phyloP scores from a whole-genome alignment of 2,888 invertebrate genomes.

The Entomobrya proxima region DNA sequence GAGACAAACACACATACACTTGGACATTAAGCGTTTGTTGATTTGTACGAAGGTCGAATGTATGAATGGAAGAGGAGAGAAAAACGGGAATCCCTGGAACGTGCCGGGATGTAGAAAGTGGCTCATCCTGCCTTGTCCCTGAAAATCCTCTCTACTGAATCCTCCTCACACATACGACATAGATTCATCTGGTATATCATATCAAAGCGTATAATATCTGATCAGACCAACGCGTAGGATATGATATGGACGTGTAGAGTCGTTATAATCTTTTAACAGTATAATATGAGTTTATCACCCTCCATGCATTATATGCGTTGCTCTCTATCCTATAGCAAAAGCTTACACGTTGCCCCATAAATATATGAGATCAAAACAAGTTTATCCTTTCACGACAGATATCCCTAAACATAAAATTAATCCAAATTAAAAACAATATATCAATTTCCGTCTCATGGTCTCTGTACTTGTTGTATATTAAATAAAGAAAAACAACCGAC shows the following conservation, averaged over 20 bases:
- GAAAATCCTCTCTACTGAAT: conserved; percentile 63
- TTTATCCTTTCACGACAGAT: neutral
- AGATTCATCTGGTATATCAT: neutral
- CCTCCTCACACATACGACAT: conserved; percentile 49
- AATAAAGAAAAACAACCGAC: neutral
- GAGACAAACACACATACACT: neutral
- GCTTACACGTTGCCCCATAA: neutral
- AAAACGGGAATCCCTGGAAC: conserved; percentile 49
- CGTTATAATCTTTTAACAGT: no score
- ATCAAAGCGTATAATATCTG: neutral
- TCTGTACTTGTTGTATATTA: neutral
- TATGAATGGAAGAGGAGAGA: neutral
- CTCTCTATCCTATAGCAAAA: no score
- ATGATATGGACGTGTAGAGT: no score
- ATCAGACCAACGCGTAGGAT: no score
- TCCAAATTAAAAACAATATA: conserved; percentile 71
- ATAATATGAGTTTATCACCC: no score
- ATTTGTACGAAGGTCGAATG: no score
- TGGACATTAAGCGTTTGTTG: conserved; percentile 8
- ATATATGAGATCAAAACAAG: conserved; percentile 3
- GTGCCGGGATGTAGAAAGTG: conserved; percentile 65
- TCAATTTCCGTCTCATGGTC: conserved; percentile 61
- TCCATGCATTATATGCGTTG: no score
- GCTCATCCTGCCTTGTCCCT: conserved; percentile 61
- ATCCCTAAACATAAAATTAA: neutral